Base-by-base conservation (phyloP, 2,113 vertebrate genomes). In the Onychostoma macrolepis region DNA sequence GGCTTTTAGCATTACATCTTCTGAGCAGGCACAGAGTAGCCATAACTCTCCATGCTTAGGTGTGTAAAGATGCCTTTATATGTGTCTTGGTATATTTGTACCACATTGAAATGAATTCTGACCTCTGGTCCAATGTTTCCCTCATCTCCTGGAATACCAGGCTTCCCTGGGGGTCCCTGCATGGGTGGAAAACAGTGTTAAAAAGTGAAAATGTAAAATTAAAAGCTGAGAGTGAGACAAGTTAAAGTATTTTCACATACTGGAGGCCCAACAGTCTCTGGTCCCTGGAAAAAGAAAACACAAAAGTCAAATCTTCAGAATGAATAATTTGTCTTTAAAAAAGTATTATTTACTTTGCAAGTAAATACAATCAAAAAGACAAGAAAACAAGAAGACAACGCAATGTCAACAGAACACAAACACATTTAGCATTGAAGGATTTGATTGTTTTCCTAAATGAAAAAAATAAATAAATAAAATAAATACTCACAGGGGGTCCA, bases 121-220 rank as follows among this genome's bases (percentile, higher is more conserved):
- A 96, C 95, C 95, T 96, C 95, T 80, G 95, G 94, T 43, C 96
- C 96, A 12, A 96, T 95, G 89, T 95, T 95, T 41, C 96, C 96
- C 86, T 95, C 93, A 28, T 95, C 94, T 89, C 96, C 96, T 78
- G 95, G 93, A 45, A 21, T 94, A 84, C 96, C 95, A 63, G 94
- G 75, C 91, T 96, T 95, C 8, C 96, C 96, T 77, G 96, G 90
- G 2, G 92, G 43, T 84, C 96, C 96, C 95, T 96, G 87, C 84
- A 12, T 75, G 12, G 69, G 53, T 82, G 63, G 84, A 10, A 81
- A 71, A 61, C 38, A 58, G n/a, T 28, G 28, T 30, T 43, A 81
- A 36, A 65, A 50, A 28, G 1, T 38, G 4, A 30, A 28, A 78
- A 33, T 33, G 45, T 78, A 4, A 30, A 78, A 78, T 21, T 21